These are phyloP conservation scores for Phrynocephalus vlangalii DNA, from an alignment of 2,797 vertebrate genomes.

Conservation along the genomic window DNA sequence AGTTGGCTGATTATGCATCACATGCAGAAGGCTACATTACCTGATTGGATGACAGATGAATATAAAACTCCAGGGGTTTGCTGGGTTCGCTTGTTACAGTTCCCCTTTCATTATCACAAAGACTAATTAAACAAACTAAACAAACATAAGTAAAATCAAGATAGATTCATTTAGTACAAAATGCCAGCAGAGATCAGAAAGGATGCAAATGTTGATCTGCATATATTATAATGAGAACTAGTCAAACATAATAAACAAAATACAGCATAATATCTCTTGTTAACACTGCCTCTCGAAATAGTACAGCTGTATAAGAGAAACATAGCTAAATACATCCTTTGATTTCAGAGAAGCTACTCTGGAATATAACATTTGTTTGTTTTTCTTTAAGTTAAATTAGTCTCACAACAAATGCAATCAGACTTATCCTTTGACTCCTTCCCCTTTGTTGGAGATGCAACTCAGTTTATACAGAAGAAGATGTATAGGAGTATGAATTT, in stretches of 20 bases:
- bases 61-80: slow-evolving; percentile 38
- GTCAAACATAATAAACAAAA: slow-evolving; percentile 12
- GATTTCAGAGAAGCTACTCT: not conserved
- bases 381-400: not conserved
- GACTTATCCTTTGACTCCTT: not conserved
- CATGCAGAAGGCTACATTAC: slow-evolving; percentile 21
- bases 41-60: slow-evolving; percentile 42
- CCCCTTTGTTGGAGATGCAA: too few relatives aligned
- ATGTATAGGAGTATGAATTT: too few relatives aligned
- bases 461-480: too few relatives aligned
- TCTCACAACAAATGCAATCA: not conserved
- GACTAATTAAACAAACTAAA: slow-evolving; percentile 46
- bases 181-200: slow-evolving; percentile 35
- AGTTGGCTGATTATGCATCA: slow-evolving; percentile 50
- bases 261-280: not conserved
- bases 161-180: slow-evolving; percentile 35
- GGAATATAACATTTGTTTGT: not conserved
- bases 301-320: not conserved
- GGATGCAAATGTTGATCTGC: slow-evolving; percentile 12
- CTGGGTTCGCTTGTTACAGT: slow-evolving; percentile 26
- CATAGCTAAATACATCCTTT: not conserved
- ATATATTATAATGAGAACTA: slow-evolving; percentile 28
- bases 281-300: not conserved
- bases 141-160: slow-evolving; percentile 32
- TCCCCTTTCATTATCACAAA: slow-evolving; percentile 42